Conservation (phyloP, 2,888 invertebrate species). For the Himalopsyche kuldschensis region DNA sequence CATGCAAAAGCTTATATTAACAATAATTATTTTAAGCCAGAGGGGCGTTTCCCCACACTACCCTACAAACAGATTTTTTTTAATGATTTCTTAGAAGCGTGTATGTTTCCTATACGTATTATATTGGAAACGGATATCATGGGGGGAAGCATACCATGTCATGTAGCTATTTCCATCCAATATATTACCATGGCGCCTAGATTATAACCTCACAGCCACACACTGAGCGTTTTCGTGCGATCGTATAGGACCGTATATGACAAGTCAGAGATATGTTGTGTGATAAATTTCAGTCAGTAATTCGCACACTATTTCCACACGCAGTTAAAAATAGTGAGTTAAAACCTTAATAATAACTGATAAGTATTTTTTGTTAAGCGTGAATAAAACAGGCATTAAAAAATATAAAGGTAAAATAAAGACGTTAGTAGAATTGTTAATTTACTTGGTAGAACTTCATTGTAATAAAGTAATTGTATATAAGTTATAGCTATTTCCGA, state of each 20-base stretch:
- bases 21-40: not conserved
- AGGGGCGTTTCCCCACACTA: not conserved
- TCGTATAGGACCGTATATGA: not conserved
- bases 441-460: too few relatives aligned
- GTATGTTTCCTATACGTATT: not conserved
- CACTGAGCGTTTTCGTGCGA: not conserved
- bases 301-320: too few relatives aligned
- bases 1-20: not conserved
- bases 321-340: too few relatives aligned
- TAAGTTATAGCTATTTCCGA: too few relatives aligned
- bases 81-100: constrained; percentile 4
- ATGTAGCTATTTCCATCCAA: constrained; percentile 15
- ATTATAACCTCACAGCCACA: constrained; percentile 1
- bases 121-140: constrained; percentile 13
- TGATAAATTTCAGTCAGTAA: too few relatives aligned
- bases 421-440: too few relatives aligned
- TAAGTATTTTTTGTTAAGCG: too few relatives aligned
- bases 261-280: too few relatives aligned
- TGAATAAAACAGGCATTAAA: too few relatives aligned
- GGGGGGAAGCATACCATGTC: constrained; percentile 2
- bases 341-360: too few relatives aligned
- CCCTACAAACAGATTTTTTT: not conserved
- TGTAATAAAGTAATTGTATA: too few relatives aligned
- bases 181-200: constrained; percentile 27
- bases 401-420: too few relatives aligned